A percentile compares a stretch with the other conserved stretches of the same genome.
phyloP scores from a whole-genome alignment of 2,888 invertebrate species.

The Palloptera scutellata region DNA sequence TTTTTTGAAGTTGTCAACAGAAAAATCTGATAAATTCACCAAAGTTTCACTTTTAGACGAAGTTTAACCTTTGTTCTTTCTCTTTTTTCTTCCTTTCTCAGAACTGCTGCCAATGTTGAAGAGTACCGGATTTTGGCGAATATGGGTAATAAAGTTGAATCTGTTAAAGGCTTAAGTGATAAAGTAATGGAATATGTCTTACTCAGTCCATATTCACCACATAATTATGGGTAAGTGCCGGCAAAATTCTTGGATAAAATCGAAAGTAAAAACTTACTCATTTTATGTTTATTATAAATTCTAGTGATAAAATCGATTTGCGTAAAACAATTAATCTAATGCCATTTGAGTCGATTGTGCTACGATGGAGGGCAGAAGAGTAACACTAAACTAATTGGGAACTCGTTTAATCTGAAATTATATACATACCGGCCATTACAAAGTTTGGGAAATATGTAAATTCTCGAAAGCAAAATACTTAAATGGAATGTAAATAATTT shows the following conservation, averaged over 20 bases:
- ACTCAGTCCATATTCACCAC: conserved; percentile 49
- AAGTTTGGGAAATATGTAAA: too few relatives aligned
- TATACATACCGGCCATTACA: too few relatives aligned
- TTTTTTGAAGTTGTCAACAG: too few relatives aligned
- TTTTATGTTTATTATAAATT: neutral
- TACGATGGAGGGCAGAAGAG: conserved; percentile 45
- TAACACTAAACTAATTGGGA: neutral
- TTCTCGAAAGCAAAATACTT: too few relatives aligned
- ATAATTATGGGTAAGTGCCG: conserved; percentile 48
- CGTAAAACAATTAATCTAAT: conserved; percentile 40
- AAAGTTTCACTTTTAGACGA: too few relatives aligned
- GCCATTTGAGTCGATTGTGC: conserved; percentile 51
- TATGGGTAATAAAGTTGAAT: conserved; percentile 52
- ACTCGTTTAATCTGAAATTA: too few relatives aligned
- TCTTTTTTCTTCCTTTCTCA: conserved; percentile 11
- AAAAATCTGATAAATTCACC: too few relatives aligned
- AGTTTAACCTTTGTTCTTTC: too few relatives aligned
- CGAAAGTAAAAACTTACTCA: too few relatives aligned
- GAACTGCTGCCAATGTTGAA: conserved; percentile 47
- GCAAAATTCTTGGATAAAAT: neutral
- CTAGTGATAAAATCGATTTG: conserved; percentile 46
- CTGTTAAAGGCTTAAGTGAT: conserved; percentile 41
- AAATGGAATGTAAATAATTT: too few relatives aligned
- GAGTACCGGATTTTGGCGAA: conserved; percentile 56
- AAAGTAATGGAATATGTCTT: conserved; percentile 50